Percentiles rank a stretch among this genome's conserved stretches.
phyloP scores from a whole-genome alignment of 2,113 vertebrate species.

The Stegostoma tigrinum region DNA sequence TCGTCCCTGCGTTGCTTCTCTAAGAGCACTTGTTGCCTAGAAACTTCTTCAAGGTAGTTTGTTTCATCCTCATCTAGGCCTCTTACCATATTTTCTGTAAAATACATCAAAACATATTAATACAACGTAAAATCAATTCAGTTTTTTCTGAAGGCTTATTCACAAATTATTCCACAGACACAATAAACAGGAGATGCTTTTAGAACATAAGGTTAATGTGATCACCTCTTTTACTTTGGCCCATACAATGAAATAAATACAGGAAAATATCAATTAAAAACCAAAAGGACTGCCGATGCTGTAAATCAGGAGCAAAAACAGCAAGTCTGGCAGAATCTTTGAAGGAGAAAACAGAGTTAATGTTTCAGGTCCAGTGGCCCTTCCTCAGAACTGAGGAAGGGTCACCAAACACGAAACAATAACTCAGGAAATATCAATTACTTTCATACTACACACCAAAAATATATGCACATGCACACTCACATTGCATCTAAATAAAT shows the following conservation, averaged over 20 bases:
- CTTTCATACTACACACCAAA: background rate
- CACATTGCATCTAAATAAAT: background rate
- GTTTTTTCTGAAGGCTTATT: background rate
- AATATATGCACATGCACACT: background rate
- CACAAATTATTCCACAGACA: background rate
- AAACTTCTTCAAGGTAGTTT: slow-evolving; percentile 92
- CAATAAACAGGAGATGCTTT: background rate
- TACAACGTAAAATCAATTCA: background rate
- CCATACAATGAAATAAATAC: background rate
- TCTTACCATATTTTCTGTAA: slow-evolving; percentile 94
- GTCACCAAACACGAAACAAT: too few relatives aligned
- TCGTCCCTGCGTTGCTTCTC: slow-evolving; percentile 93
- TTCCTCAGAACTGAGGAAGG: too few relatives aligned
- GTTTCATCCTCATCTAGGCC: slow-evolving; percentile 91
- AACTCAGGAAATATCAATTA: background rate
- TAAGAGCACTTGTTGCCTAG: slow-evolving; percentile 83
- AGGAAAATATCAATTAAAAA: background rate
- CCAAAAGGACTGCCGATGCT: too few relatives aligned
- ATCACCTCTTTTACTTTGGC: background rate
- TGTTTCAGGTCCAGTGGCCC: too few relatives aligned
- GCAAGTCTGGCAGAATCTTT: too few relatives aligned
- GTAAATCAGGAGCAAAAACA: too few relatives aligned
- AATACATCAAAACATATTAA: slow-evolving; percentile 43
- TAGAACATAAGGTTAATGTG: background rate
- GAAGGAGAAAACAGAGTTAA: too few relatives aligned